Conservation (phyloP, 2,797 vertebrate species). For the Sciurus carolinensis region DNA sequence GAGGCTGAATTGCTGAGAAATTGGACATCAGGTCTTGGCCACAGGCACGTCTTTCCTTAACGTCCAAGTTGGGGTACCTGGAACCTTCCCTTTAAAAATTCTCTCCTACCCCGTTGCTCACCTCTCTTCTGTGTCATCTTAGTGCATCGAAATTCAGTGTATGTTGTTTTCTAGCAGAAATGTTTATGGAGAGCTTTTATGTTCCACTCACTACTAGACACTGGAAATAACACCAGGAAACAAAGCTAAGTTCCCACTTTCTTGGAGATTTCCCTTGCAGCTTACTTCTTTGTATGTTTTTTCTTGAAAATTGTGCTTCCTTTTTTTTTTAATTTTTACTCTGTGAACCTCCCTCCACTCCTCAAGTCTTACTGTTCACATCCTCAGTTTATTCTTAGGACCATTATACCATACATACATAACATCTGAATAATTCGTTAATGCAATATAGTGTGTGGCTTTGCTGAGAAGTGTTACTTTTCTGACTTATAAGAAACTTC, state of each 20-base stretch:
- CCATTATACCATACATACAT: neutral
- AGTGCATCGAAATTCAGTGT: neutral
- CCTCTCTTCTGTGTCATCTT: neutral
- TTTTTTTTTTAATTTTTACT: neutral
- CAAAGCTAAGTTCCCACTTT: neutral
- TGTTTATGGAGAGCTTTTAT: neutral
- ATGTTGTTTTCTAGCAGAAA: conserved; percentile 32
- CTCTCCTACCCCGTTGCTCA: neutral
- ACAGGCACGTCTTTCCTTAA: neutral
- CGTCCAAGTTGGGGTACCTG: neutral
- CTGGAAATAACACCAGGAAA: neutral
- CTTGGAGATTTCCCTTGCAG: neutral
- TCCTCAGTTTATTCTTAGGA: conserved; percentile 33
- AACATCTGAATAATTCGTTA: conserved; percentile 21
- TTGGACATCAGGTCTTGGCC: neutral
- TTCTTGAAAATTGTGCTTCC: neutral
- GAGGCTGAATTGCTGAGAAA: neutral
- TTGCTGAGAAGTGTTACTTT: neutral
- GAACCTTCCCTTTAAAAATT: neutral
- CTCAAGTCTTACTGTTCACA: neutral
- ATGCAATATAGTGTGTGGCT: neutral
- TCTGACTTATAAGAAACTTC: neutral
- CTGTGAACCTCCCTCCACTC: neutral
- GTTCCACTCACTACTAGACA: neutral
- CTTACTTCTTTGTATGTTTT: neutral